Conservation (phyloP, 1,140 invertebrate genomes). For the Amyelois transitella region DNA sequence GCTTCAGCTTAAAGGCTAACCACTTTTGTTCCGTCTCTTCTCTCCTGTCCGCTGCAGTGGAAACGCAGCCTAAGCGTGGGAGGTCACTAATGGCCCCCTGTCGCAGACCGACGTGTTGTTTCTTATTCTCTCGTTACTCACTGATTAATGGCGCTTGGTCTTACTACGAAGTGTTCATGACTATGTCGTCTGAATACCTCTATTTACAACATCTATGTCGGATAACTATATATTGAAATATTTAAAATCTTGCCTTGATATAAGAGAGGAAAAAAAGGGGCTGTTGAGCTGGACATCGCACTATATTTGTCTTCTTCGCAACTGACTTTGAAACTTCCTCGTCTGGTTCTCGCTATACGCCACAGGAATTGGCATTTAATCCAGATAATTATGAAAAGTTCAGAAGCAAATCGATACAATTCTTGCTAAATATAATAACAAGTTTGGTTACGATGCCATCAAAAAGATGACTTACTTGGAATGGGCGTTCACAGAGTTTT, state of each 20-base stretch:
- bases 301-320: constrained; percentile 75
- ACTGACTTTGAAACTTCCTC: constrained; percentile 78
- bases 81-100: not conserved
- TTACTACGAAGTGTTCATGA: too few species aligned
- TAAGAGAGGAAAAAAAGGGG: too few species aligned
- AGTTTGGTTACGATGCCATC: constrained; percentile 65
- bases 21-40: not conserved
- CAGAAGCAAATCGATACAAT: constrained; percentile 75
- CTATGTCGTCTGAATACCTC: too few species aligned
- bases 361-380: constrained; percentile 75
- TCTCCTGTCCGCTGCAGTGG: too few species aligned
- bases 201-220: too few species aligned
- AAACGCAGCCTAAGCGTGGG: not conserved
- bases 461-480: constrained; percentile 68
- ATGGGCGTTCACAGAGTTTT: constrained; percentile 65
- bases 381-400: constrained; percentile 75
- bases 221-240: too few species aligned
- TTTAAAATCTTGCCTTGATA: too few species aligned
- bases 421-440: constrained; percentile 47
- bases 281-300: constrained; percentile 35
- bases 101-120: constrained; percentile 1
- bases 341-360: constrained; percentile 68
- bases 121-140: constrained; percentile 1
- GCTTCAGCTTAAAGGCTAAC: not conserved
- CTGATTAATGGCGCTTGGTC: not conserved